These are phyloP conservation scores for Drosophila neonasuta DNA, from an alignment of 2,888 invertebrate species.

Conservation along the genomic window DNA sequence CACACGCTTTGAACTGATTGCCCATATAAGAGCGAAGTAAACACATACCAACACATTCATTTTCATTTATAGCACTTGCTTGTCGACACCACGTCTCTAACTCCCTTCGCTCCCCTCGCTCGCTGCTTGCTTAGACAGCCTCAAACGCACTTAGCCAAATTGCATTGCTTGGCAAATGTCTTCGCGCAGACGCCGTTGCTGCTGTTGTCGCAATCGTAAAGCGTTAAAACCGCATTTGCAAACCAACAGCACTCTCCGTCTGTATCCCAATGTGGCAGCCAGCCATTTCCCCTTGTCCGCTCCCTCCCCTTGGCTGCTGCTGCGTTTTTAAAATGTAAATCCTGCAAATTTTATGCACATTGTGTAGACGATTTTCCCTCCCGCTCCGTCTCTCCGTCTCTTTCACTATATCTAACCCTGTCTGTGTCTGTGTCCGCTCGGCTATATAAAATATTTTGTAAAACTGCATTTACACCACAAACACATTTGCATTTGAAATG, in stretches of 20 bases:
- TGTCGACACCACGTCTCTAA: slow-evolving; percentile 5
- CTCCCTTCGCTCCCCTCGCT: neutral
- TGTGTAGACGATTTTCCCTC: slow-evolving; percentile 38
- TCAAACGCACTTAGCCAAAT: slow-evolving; percentile 70
- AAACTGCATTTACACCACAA: slow-evolving; percentile 77
- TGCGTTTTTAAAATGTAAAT: slow-evolving; percentile 72
- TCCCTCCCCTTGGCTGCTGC: neutral
- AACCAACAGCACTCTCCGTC: slow-evolving; percentile 39
- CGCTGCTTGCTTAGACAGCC: neutral
- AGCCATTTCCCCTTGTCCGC: neutral
- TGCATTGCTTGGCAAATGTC: slow-evolving; percentile 69
- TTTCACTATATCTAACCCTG: slow-evolving; percentile 1
- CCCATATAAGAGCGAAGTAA: slow-evolving; percentile 38
- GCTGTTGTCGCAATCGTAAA: slow-evolving; percentile 50
- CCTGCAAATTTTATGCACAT: slow-evolving; percentile 73
- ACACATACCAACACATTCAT: slow-evolving; percentile 34
- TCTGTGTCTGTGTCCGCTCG: slow-evolving; percentile 41
- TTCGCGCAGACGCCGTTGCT: slow-evolving; percentile 55
- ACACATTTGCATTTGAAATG: slow-evolving; percentile 76
- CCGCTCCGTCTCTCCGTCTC: neutral
- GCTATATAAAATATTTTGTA: slow-evolving; percentile 72
- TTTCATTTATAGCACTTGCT: slow-evolving; percentile 59
- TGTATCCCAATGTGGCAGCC: too few species aligned
- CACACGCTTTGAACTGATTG: slow-evolving; percentile 61
- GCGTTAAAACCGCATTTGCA: slow-evolving; percentile 71